Conservation (phyloP, 2,888 invertebrate genomes). For the Parnassius mnemosyne region DNA sequence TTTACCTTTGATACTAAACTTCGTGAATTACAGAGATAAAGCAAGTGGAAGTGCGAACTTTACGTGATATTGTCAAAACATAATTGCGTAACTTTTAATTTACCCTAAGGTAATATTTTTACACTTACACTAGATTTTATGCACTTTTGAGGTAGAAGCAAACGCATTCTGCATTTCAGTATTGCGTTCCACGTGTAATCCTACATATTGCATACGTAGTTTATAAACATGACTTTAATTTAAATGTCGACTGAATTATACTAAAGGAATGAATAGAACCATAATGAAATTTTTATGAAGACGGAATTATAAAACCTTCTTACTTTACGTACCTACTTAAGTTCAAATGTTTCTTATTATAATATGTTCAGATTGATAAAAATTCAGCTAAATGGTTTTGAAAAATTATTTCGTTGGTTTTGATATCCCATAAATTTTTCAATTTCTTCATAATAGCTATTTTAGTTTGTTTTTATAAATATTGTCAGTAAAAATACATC, state of each 20-base stretch:
- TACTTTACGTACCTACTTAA: too few species aligned
- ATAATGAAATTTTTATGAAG: neutral
- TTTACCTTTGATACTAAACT: conserved; percentile 41
- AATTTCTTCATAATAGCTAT: too few species aligned
- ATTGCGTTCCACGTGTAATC: conserved; percentile 52
- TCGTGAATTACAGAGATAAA: conserved; percentile 24
- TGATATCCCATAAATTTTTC: too few species aligned
- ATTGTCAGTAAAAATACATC: too few species aligned
- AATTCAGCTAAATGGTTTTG: too few species aligned
- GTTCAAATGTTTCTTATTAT: too few species aligned
- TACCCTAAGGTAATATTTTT: conserved; percentile 62
- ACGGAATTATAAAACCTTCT: neutral
- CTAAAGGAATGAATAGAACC: neutral
- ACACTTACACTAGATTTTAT: conserved; percentile 41
- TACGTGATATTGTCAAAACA: conserved; percentile 49
- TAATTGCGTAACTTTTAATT: conserved; percentile 55
- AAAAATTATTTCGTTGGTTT: too few species aligned
- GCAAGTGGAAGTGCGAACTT: conserved; percentile 60
- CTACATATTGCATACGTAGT: conserved; percentile 3
- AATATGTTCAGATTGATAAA: too few species aligned
- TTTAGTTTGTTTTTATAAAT: too few species aligned
- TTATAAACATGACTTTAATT: neutral
- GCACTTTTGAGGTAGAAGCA: conserved; percentile 14
- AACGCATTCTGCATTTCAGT: conserved; percentile 34
- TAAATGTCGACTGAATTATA: too few species aligned